Conservation (phyloP, 2,888 invertebrate species). For the Junonia oenone region DNA sequence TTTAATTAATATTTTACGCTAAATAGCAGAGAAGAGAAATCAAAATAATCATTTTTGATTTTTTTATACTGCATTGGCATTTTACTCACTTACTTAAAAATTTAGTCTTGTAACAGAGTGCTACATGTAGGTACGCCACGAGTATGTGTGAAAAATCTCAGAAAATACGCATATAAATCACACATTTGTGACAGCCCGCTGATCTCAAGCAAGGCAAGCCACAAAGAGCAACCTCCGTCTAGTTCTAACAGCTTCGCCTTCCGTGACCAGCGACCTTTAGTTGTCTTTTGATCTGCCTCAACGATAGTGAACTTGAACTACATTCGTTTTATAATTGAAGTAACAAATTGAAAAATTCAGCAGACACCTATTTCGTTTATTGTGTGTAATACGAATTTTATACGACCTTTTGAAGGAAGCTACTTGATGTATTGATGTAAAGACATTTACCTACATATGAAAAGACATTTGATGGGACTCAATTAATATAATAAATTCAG, state of each 20-base stretch:
- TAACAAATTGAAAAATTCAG: neutral
- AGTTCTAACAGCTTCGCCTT: slow-evolving; percentile 7
- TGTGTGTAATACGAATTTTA: too few species aligned
- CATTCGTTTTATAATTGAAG: neutral
- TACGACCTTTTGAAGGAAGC: neutral
- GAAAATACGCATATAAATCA: slow-evolving; percentile 3
- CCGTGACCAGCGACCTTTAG: slow-evolving; percentile 12
- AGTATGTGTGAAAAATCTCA: neutral
- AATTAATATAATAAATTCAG: too few species aligned
- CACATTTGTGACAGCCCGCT: neutral
- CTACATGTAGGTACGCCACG: neutral
- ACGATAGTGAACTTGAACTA: slow-evolving; percentile 1
- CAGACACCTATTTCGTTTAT: neutral
- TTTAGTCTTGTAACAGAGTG: too few species aligned
- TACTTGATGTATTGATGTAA: too few species aligned
- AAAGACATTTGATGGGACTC: too few species aligned
- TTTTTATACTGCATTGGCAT: too few species aligned
- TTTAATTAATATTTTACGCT: too few species aligned
- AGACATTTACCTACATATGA: too few species aligned
- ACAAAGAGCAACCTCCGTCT: slow-evolving; percentile 12
- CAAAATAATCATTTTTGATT: too few species aligned
- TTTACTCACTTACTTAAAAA: too few species aligned
- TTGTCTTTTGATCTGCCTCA: slow-evolving; percentile 1
- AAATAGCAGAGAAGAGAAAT: too few species aligned
- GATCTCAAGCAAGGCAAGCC: slow-evolving; percentile 16